Percentiles rank a stretch among this genome's conserved stretches.
Conservation (phyloP, 2,113 vertebrate species). For the Albula goreensis region DNA sequence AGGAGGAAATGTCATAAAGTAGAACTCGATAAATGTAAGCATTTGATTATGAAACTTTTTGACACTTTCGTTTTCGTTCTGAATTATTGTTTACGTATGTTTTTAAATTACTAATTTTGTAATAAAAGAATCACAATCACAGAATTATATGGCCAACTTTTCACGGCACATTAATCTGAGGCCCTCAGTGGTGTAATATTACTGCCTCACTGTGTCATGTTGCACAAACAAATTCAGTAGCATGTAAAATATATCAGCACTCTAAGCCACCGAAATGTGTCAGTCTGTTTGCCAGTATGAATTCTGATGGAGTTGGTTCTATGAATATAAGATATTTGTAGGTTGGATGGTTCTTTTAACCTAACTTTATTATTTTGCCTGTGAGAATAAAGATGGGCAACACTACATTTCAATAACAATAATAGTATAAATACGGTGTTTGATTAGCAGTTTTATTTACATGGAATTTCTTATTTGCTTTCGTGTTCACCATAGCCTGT, state of each 20-base stretch:
- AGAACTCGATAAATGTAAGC: no score
- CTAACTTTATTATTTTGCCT: no score
- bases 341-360: no score
- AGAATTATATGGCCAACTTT: background rate
- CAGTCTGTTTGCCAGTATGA: background rate
- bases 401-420: background rate
- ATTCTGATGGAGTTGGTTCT: background rate
- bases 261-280: background rate
- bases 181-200: background rate
- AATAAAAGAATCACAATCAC: no score
- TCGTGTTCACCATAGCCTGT: background rate
- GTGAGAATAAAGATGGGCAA: background rate
- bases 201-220: background rate
- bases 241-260: background rate
- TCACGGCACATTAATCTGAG: background rate
- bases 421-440: background rate
- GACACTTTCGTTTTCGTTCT: no score
- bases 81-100: no score
- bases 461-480: background rate
- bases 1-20: no score
- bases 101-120: no score
- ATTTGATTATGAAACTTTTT: no score
- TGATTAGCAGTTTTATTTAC: background rate
- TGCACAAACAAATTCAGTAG: background rate
- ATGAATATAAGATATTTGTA: background rate